Base-by-base conservation (phyloP, 2,888 invertebrate species). In the Tridacna crocea region DNA sequence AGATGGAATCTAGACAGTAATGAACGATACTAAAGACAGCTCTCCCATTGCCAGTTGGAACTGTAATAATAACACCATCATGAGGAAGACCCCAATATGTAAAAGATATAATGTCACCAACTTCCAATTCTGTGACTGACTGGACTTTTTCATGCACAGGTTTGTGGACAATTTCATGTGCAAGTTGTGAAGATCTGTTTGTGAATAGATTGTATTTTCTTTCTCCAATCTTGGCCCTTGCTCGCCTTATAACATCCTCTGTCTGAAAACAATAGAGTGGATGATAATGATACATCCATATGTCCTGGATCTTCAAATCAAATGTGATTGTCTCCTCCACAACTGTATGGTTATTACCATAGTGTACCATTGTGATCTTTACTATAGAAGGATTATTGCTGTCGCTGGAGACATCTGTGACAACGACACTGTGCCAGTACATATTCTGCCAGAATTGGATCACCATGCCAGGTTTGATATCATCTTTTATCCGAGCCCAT, bases 231-330 rank as follows among this genome's bases (percentile, higher is more conserved):
- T 60, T 68, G 1, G 46, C 72, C 51, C 78, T 77, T 2, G 80
- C 80, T n/a, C 83, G 22, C 3, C 66, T 24, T 0, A 83, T n/a
- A 4, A 83, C 47, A 15, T 74, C 75, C 13, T 70, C 22, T 22
- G 13, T 70, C 6, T 58, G 68, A 55, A 55, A 83, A 26, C 55
- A 36, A 36, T 75, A 75, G 0, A 77, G 17, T 0, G 80, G 77
- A 61, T 77, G 80, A 55, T 75, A 75, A 12, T 72, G 58, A 55
- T 78, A 77, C 22, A 80, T 77, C 80, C 75, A 78, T 13, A 83
- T 70, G 36, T 83, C 75, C 27, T 74, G 77, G 13, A 36, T 26
- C 19, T 72, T 75, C 47, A 83, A 60, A 36, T 83, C 80, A 72
- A 83, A 72, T 17, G 12, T 36, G 19, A 77, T 74, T 0, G 17